Evolutionary conservation across 2,113 vertebrate genomes (phyloP), one percentile per base, ranked within the genome.

Genomic region (Microtus pennsylvanicus): DNA sequence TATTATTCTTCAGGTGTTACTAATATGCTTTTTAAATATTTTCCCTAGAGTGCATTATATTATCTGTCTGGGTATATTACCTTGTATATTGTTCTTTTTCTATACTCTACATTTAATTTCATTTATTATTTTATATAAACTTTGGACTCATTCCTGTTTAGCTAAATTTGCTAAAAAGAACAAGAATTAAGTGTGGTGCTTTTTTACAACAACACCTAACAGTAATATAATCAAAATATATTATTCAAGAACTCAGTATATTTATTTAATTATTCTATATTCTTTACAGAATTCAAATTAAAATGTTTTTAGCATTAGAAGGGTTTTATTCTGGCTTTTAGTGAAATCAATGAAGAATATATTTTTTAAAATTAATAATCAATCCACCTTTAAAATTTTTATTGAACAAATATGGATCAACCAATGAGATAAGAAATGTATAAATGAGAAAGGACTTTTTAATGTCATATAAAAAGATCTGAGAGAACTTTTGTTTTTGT

Each of bases 11-110:
- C 78, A 50, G 22, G 22, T 81, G 6, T 86, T 65, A 80, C 80
- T 80, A 61, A 13, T 83, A 91, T 1, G 26, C 3, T 52, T 89
- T 88, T 96, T 75, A 89, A 94, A 58, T 93, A 78, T 61, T 74
- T 78, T 93, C 19, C 24, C 12, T 76, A 47, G 16, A 80, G 75
- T 75, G 55, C 28, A 93, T 93, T 77, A 94, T 72, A 95, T 87
- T 87, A 76, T 89, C 0, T 95, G 30, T 9, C 22, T 92, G 7
- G 0, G 24, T 16, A 35, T 87, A 47, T 63, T 76, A 7, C n/a
- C 13, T 17, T 11, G 13, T 81, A 80, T 75, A 85, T 38, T 80
- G 9, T 24, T 30, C 28, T 89, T 69, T 96, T 70, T 5, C 30
- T 95, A 52, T 75, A 50, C 38, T 87, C 7, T 61, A 17, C 2